Base-by-base conservation (phyloP, 2,888 invertebrate genomes). In the Amiota mariae region DNA sequence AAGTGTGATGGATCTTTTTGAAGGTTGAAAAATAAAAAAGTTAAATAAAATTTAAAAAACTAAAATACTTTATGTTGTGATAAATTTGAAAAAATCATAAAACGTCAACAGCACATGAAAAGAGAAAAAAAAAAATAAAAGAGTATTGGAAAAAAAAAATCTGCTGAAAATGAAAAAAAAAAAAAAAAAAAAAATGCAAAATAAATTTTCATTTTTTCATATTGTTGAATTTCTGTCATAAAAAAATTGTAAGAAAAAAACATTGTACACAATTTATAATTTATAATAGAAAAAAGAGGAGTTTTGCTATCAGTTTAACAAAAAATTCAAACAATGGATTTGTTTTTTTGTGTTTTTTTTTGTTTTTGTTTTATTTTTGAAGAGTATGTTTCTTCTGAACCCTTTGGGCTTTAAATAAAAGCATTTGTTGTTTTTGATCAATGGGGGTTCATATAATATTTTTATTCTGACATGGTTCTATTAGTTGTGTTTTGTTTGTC, bases 11-110 rank as follows among this genome's bases (percentile, higher is more conserved):
- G 36, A 36, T 36, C 36, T 36, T 36, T 36, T 36, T 36, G 36
- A 36, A 46, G 36, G 36, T 13, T 36, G 12, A 64, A 70, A 12
- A 71, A 2, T 54, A 64, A 56, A 70, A 61, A 70, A 61, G 1
- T 24, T 1, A 12, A 12, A 24, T 24, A n/a, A 54, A 54, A 54
- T 13, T 51, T 54, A n/a, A 56, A 56, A 56, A 56, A n/a, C 56
- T 15, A n/a, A 56, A 56, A 56, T 56, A 56, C 6, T 36, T n/a
- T 36, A 15, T 36, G 13, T 56, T n/a, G 54, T 47, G 24, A 36
- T 54, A 54, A 54, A 54, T 54, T 54, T 8, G 12, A 54, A 54
- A 36, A 54, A 54, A 54, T 54, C 54, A n/a, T n/a, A 54, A 54
- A 54, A 36, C 64, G 54, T n/a, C 54, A 54, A 54, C 54, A 54